Percentiles rank a stretch among this genome's conserved stretches.
Evolutionary conservation across 2,113 vertebrate genomes (phyloP).

Genomic region (Microcebus griseorufus): DNA sequence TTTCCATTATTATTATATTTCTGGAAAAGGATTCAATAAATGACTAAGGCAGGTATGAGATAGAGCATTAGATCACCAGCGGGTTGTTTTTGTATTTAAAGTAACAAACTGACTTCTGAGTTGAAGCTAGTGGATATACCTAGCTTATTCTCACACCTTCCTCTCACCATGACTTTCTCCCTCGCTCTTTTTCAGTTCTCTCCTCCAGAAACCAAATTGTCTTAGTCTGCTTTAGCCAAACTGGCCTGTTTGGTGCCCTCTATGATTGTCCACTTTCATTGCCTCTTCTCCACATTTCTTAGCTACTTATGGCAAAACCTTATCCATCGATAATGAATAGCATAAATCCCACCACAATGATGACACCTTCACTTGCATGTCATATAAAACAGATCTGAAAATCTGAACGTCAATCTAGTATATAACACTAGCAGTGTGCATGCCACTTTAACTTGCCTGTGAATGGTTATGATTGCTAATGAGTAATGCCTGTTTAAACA

Average conservation of each 20-base stretch:
- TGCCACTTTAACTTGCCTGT: slow-evolving; percentile 8
- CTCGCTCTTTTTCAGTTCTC: neutral
- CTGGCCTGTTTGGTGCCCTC: neutral
- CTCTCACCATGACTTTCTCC: neutral
- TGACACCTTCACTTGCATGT: neutral
- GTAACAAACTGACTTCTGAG: neutral
- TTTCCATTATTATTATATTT: neutral
- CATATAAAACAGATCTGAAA: slow-evolving; percentile 3
- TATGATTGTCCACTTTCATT: slow-evolving; percentile 2
- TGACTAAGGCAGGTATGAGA: neutral
- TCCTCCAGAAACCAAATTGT: neutral
- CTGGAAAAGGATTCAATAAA: slow-evolving; percentile 14
- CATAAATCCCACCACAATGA: neutral
- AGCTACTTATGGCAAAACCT: neutral
- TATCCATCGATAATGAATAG: neutral
- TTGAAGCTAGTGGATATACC: neutral
- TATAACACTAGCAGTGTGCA: neutral
- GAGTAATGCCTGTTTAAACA: neutral
- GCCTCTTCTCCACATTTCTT: neutral
- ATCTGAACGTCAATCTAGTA: neutral
- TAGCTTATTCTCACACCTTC: neutral
- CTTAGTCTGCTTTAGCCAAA: neutral
- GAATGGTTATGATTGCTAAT: neutral
- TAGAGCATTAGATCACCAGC: neutral
- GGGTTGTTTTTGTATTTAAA: neutral